Percentiles rank a stretch among this genome's conserved stretches.
Evolutionary conservation across 2,888 invertebrate genomes (phyloP).

Genomic region (Chirona hameri): DNA sequence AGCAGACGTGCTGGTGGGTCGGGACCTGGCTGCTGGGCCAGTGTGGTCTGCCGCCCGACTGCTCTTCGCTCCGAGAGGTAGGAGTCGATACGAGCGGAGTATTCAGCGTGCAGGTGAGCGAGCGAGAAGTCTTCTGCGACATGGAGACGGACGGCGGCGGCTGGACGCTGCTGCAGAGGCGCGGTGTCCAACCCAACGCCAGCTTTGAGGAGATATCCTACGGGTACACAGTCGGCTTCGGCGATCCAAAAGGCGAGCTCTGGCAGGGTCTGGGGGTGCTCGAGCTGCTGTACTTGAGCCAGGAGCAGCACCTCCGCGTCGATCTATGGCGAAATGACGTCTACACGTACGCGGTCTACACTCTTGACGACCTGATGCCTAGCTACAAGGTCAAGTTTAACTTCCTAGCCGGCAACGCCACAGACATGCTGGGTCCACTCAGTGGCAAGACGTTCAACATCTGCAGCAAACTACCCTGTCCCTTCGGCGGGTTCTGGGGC

Average conservation of each 20-base stretch:
- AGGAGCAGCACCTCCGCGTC: background rate
- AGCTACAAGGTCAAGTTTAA: background rate
- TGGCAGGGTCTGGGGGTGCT: background rate
- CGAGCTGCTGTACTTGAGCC: background rate
- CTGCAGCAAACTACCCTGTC: background rate
- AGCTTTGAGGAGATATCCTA: background rate
- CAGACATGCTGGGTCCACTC: background rate
- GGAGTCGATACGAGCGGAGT: background rate
- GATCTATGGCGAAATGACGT: background rate
- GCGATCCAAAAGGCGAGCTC: background rate
- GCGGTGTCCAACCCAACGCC: background rate
- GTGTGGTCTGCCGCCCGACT: background rate
- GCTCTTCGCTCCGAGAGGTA: background rate
- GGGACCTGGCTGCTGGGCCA: no score
- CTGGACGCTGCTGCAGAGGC: conserved; percentile 33
- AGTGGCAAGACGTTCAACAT: background rate
- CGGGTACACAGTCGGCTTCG: background rate
- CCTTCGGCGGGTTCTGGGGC: background rate
- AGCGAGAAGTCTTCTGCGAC: conserved; percentile 28
- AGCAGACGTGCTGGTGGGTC: background rate
- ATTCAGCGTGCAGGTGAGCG: background rate
- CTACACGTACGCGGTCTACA: no score
- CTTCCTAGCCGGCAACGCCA: background rate
- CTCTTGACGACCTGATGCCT: no score
- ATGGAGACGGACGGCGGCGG: conserved; percentile 31